These are phyloP conservation scores for Coenobita brevimanus DNA, from an alignment of 1,140 invertebrate genomes.

Conservation along the genomic window DNA sequence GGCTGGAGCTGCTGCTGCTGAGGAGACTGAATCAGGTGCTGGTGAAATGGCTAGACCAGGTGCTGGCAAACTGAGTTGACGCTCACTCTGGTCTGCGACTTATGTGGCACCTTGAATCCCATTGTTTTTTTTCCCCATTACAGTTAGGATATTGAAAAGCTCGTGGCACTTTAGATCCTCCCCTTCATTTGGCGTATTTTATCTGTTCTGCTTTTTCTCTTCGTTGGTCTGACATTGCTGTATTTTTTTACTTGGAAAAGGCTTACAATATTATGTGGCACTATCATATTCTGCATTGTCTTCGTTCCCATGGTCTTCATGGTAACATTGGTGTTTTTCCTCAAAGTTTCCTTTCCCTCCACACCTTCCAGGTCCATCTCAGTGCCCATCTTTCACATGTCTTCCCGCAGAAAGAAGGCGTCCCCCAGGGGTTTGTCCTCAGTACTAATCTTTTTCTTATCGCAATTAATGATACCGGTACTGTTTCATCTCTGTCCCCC, in stretches of 20 bases:
- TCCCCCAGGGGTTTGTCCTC: neutral
- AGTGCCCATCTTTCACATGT: neutral
- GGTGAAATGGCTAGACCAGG: too few relatives aligned
- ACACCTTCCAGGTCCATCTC: neutral
- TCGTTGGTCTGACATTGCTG: slow-evolving; percentile 12
- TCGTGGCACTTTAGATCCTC: too few relatives aligned
- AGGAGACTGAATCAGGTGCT: too few relatives aligned
- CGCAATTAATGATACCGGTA: slow-evolving; percentile 9
- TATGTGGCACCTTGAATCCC: too few relatives aligned
- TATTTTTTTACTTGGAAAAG: slow-evolving; percentile 12
- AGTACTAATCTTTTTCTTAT: slow-evolving; percentile 18
- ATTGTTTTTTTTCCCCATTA: too few relatives aligned
- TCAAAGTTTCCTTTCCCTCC: neutral
- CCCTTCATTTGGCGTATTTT: too few relatives aligned
- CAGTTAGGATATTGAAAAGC: too few relatives aligned
- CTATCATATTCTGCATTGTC: too few relatives aligned
- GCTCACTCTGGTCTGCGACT: too few relatives aligned
- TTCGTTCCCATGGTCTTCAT: neutral
- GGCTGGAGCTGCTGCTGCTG: too few relatives aligned
- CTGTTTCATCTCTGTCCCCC: neutral
- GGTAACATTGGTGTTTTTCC: slow-evolving; percentile 11
- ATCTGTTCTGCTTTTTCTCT: neutral
- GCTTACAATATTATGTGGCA: slow-evolving; percentile 1
- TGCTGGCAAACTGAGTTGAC: too few relatives aligned
- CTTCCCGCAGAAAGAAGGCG: neutral